Evolutionary conservation across 2,888 invertebrate genomes (phyloP).

Genomic region (Tetranychus piercei): DNA sequence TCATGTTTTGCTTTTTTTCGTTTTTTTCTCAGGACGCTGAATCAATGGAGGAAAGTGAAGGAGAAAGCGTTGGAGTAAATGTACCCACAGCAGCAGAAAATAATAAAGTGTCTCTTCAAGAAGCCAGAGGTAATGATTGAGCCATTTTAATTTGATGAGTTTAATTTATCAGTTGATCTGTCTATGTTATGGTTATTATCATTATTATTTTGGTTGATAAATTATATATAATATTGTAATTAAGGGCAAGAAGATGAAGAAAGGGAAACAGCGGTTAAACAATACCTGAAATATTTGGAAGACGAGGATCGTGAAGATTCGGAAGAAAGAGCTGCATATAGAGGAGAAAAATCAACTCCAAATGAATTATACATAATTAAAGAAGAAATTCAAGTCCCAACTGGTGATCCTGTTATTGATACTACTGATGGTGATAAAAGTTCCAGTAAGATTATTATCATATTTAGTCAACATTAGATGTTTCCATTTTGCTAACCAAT

Average conservation of each 20-base stretch:
- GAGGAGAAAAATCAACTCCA: slow-evolving; percentile 16
- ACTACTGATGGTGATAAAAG: neutral
- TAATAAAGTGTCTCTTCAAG: neutral
- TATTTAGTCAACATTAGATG: no score
- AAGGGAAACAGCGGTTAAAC: slow-evolving; percentile 17
- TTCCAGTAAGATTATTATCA: neutral
- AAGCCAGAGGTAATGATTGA: slow-evolving; percentile 6
- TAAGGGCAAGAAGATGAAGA: slow-evolving; percentile 14
- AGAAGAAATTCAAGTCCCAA: slow-evolving; percentile 20
- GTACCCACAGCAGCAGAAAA: neutral
- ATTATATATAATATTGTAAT: neutral
- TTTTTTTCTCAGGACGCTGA: slow-evolving; percentile 33
- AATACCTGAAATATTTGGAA: slow-evolving; percentile 21
- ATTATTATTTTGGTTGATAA: neutral
- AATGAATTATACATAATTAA: slow-evolving; percentile 18
- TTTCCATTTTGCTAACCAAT: no score
- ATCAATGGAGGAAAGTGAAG: slow-evolving; percentile 32
- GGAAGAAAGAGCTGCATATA: slow-evolving; percentile 18
- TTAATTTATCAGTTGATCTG: neutral
- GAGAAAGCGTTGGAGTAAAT: slow-evolving; percentile 22
- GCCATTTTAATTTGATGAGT: neutral
- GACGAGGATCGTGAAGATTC: slow-evolving; percentile 20
- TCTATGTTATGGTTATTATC: neutral
- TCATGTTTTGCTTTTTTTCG: neutral
- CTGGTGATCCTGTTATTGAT: slow-evolving; percentile 5